phyloP scores from a whole-genome alignment of 2,113 vertebrate species.

The Serilophus lunatus region DNA sequence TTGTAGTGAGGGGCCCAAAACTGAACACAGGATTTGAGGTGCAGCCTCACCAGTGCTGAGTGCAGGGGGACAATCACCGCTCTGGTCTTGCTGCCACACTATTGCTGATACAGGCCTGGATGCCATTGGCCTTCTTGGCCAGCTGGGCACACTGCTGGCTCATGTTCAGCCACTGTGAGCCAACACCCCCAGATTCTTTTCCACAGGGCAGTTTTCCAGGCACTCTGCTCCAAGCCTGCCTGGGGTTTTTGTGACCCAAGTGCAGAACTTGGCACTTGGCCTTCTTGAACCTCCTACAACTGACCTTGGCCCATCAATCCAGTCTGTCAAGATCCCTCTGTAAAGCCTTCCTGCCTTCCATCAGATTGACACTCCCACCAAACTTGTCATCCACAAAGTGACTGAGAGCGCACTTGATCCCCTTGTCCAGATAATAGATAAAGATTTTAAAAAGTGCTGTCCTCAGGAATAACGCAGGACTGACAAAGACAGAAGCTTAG shows the following conservation, averaged over 20 bases:
- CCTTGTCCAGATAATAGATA: neutral
- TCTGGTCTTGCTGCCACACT: neutral
- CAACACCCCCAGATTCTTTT: neutral
- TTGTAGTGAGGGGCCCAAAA: neutral
- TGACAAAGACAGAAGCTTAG: neutral
- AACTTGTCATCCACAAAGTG: neutral
- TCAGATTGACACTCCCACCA: neutral
- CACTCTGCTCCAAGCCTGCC: neutral
- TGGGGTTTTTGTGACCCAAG: neutral
- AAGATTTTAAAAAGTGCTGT: neutral
- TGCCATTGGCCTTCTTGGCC: neutral
- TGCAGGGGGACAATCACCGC: fast-evolving
- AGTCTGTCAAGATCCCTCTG: neutral
- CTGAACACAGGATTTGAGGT: neutral
- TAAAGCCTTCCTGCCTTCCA: neutral
- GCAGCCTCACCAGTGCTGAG: neutral
- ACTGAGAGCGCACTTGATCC: neutral
- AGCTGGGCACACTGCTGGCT: neutral
- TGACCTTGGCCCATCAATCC: neutral
- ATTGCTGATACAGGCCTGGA: neutral
- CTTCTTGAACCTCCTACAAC: neutral
- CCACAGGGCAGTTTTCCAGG: neutral
- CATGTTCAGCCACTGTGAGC: neutral
- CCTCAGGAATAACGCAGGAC: neutral
- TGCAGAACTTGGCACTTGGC: neutral